Base-by-base conservation (phyloP, 1,140 invertebrate genomes). In the Metaphire vulgaris region DNA sequence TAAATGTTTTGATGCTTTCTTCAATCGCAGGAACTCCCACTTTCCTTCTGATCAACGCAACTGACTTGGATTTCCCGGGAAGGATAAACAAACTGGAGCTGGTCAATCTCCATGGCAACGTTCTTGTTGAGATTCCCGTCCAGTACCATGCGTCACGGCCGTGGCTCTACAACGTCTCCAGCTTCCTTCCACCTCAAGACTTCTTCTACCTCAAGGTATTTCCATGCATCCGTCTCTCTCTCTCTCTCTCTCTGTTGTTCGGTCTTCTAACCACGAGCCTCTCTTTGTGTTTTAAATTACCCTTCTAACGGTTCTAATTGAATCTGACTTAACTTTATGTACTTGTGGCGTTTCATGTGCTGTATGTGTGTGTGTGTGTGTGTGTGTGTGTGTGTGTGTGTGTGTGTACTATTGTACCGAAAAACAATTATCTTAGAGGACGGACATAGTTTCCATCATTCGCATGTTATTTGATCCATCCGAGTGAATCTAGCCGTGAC, bases 191-290 rank as follows among this genome's bases (percentile, higher is more conserved):
- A 21, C 83, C 84, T 1, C 81, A 87, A 75, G 83, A 86, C 33
- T 87, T 87, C 79, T 90, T 89, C 81, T 89, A 89, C 79, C 81
- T 90, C 16, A 87, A 87, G 81, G 88, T 89, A 79, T 77, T 79
- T 65, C 56, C 56, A 14, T 15, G 56, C 26, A 26, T 65, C 26
- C 56, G 26, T 65, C 26, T 26, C 14, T 65, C 28, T 74, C 26
- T 26, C 15, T 28, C 15, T n/a, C 26, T 30, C 16, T 26, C n/a
- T 26, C 32, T 67, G 15, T 15, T 34, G 21, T 34, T 14, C 32
- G 33, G 12, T 26, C 21, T 71, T 34, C 2, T 74, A 2, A 21
- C 74, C 14, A 56, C 74, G 14, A 14, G 14, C 21, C 16, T 26
- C 21, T 74, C 14, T 65, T 74, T 74, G 28, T 71, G 70, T 29